These are phyloP conservation scores for Tricholaema leucomelas DNA, from an alignment of 2,113 vertebrate species.

Conservation along the genomic window DNA sequence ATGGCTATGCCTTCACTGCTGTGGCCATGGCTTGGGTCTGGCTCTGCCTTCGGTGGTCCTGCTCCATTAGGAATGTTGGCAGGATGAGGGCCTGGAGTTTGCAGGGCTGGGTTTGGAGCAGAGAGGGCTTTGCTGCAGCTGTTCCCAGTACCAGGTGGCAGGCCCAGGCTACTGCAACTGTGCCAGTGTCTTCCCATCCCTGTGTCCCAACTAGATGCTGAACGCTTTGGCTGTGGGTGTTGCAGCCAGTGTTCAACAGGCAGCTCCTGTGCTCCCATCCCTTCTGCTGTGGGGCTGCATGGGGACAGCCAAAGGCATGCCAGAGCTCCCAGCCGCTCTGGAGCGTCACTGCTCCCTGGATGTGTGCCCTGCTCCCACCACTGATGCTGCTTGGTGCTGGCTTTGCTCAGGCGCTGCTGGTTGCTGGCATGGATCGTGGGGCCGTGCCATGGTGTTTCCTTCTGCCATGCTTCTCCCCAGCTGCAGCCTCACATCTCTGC, in stretches of 20 bases:
- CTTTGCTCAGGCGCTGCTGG: rapidly evolving
- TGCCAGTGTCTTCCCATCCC: rapidly evolving
- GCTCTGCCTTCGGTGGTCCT: rapidly evolving
- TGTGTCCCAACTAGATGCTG: not conserved
- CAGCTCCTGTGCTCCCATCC: not conserved
- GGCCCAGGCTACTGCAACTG: rapidly evolving
- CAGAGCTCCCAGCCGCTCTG: rapidly evolving
- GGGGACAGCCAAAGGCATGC: rapidly evolving
- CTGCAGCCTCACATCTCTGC: rapidly evolving
- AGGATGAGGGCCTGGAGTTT: not conserved
- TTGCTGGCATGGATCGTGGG: rapidly evolving
- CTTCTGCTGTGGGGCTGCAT: rapidly evolving
- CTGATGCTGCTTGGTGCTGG: rapidly evolving
- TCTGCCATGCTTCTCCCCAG: rapidly evolving
- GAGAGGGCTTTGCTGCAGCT: not conserved
- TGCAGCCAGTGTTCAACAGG: rapidly evolving
- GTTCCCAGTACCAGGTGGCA: not conserved
- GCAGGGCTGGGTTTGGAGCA: not conserved
- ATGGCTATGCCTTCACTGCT: not conserved
- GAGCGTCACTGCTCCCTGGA: not conserved
- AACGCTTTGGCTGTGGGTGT: not conserved
- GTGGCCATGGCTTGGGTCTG: rapidly evolving
- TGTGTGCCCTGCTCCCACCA: rapidly evolving
- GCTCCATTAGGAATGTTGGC: not conserved
- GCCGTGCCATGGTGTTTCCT: rapidly evolving